Evolutionary conservation across 2,888 invertebrate species (phyloP), one percentile per base, ranked within the genome.

Genomic region (Drosophila acutilabella): DNA sequence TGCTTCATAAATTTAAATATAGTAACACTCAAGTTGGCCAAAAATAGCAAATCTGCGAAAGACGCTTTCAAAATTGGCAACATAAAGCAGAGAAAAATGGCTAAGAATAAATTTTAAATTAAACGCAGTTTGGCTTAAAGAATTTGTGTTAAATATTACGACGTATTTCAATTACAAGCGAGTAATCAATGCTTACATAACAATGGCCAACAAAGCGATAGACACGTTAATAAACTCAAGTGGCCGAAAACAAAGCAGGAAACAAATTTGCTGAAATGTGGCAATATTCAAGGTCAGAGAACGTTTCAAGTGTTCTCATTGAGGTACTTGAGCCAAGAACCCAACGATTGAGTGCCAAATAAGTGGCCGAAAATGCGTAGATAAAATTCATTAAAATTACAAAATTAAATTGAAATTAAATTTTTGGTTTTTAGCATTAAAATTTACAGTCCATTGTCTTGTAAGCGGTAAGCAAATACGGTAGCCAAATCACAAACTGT

Each of bases 261-360:
- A 83, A 74, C 88, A 70, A 68, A 62, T 60, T 59, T 40, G 72
- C 20, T 64, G 42, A 64, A 66, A 67, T 68, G 71, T 71, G 71
- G 78, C 69, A 73, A 42, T 51, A 20, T 57, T 67, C 83, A 83
- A 83, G 83, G 83, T 61, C 73, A 71, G 30, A 72, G 54, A 66
- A 71, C 56, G 54, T 57, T 58, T 74, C 23, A 62, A 81, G 73
- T 66, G 65, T 69, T 71, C 64, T 66, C 30, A 52, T 26, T 30
- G 45, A 69, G 72, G 38, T 51, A 52, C 65, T 81, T 60, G 48
- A 72, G 56, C 33, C 2, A 47, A 75, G 70, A 73, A 68, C 51
- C n/a, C 23, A 44, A 14, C n/a, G 47, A 78, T n/a, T 73, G 57
- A 51, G 73, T 76, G 68, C 26, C n/a, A 51, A 30, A 65, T 7